Evolutionary conservation across 2,113 vertebrate species (phyloP), one percentile per base, ranked within the genome.

Genomic region (Seriola dumerili): DNA sequence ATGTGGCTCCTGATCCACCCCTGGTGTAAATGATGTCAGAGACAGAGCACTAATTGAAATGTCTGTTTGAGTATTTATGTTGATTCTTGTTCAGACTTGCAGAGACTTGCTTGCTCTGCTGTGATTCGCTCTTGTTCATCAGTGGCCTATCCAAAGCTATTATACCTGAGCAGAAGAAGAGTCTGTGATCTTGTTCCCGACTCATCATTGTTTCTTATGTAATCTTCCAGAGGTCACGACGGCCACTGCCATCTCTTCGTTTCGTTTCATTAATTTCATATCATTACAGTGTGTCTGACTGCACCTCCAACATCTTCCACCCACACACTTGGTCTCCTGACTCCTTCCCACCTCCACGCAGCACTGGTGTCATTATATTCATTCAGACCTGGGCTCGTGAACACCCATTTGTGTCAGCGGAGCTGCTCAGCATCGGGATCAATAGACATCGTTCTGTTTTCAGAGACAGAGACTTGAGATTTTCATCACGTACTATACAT

Each of bases 181-280:
- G 23, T 16, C 13, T 29, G 58, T 34, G 14, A 19, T 36, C 6
- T 36, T 36, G 29, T 62, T 4, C 32, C 59, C 16, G 3, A 4
- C 16, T 10, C 32, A 34, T 36, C 16, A 62, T 10, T 21, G 32
- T 34, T 62, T 21, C 36, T 40, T n/a, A 38, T 13, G 10, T 40
- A 63, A 63, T 38, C 36, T 64, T 64, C 61, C 50, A 52, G 50
- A 52, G 50, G 50, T 52, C 50, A 64, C 19, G 36, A 64, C 61
- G n/a, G 61, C 61, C 36, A 13, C 36, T 1, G 10, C 40, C 61
- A n/a, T 64, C 61, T 64, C 61, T 40, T n/a, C 4, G 36, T 64
- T 64, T 61, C 19, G 13, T 64, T 64, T 36, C 34, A 38, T n/a
- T 63, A 38, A 63, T 63, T 40, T 63, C 36, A 64, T 36, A n/a